Evolutionary conservation across 2,113 vertebrate species (phyloP).

Genomic region (Poeciliopsis turrubarensis): DNA sequence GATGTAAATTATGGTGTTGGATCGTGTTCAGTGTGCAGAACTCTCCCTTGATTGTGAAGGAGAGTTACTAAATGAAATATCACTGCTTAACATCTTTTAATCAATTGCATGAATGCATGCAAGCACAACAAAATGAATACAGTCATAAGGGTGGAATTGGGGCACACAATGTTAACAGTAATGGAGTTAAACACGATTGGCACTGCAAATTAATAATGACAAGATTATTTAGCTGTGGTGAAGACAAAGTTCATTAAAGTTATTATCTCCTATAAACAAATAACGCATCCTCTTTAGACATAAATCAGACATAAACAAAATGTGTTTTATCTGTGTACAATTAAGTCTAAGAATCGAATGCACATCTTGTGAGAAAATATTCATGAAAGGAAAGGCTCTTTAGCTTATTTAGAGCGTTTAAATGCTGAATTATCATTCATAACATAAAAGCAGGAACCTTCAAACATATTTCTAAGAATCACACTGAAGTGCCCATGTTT

Average conservation of each 20-base stretch:
- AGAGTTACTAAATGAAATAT: conserved; percentile 33
- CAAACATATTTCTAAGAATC: too few species aligned
- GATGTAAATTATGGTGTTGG: conserved; percentile 40
- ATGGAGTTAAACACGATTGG: conserved; percentile 35
- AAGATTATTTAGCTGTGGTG: conserved; percentile 3
- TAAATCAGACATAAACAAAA: background rate
- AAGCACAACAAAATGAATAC: conserved; percentile 35
- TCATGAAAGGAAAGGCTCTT: too few species aligned
- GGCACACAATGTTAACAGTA: conserved; percentile 28
- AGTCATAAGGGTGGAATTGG: conserved; percentile 14
- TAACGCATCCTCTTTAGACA: background rate
- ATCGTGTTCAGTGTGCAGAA: conserved; percentile 6
- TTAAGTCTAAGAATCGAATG: background rate
- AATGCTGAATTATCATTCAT: too few species aligned
- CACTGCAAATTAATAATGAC: conserved; percentile 27
- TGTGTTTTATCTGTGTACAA: background rate
- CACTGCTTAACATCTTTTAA: conserved; percentile 48
- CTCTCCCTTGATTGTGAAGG: conserved; percentile 21
- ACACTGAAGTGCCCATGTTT: too few species aligned
- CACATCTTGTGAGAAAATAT: too few species aligned
- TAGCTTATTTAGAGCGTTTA: too few species aligned
- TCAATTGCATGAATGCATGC: conserved; percentile 43
- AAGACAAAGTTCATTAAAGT: conserved; percentile 23
- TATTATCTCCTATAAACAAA: conserved; percentile 9
- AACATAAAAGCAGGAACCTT: too few species aligned